Base-by-base conservation (phyloP, 2,797 vertebrate genomes). In the Diplodus puntazzo region DNA sequence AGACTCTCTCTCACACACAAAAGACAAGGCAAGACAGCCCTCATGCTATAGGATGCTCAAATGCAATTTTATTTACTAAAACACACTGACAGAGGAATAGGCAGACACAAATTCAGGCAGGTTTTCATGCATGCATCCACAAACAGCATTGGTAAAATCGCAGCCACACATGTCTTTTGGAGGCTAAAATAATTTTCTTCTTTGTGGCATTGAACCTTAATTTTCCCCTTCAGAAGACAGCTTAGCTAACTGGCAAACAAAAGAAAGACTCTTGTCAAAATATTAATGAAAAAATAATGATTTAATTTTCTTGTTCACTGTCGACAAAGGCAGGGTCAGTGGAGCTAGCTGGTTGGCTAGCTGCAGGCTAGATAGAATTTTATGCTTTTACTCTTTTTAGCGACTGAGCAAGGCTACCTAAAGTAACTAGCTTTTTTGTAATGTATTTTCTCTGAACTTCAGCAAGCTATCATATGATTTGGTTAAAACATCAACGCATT, bases 1-100 rank as follows among this genome's bases (percentile, higher is more conserved):
- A 77, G 6, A 54, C 66, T 5, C 43, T 43, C 21, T 50, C 23
- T 54, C 46, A 61, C 30, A 72, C 42, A 72, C 42, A 65, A 48
- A 3, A 45, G 34, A 30, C 68, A 75, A n/a, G 16, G 3, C 48
- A 21, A 23, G 11, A 45, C 23, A 62, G 21, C 3, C 8, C 17
- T 25, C 6, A 57, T 55, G 76, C 25, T 8, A 2, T 39, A 13
- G 9, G 17, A 54, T 49, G 25, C 39, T 58, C 34, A 46, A 34
- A 48, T 43, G 52, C 10, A 45, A 25, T 25, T 64, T 20, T 9
- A 60, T 54, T 7, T 6, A 50, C 23, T 39, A 9, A 20, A 18
- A 46, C 42, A 61, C n/a, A 64, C 11, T 4, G 16, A 45, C 52
- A 75, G n/a, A 61, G 23, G 18, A 48, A 75, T 14, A 61, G 23